phyloP scores from a whole-genome alignment of 30 jellyfish, hydroid and myxozoan genomes.

The Pseudorhiza aurosa region DNA sequence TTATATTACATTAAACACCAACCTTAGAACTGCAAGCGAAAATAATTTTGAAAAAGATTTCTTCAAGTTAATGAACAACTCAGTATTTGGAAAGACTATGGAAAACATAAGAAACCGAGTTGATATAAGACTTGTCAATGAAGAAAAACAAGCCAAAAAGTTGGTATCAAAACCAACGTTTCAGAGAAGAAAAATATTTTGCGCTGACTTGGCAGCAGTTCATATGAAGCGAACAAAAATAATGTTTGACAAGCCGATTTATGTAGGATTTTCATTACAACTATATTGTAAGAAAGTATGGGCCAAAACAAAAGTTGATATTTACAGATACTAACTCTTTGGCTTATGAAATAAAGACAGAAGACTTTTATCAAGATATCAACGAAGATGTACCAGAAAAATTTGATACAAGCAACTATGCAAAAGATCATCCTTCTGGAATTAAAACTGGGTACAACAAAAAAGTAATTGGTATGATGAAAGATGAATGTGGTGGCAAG shows the following conservation, averaged over 20 bases:
- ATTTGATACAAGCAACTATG: constrained; percentile 37
- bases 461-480: constrained; percentile 53
- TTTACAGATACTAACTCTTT: constrained; percentile 67
- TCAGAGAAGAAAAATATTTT: constrained; percentile 10
- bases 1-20: constrained; percentile 80
- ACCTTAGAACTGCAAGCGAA: constrained; percentile 21
- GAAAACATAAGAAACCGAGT: constrained; percentile 62
- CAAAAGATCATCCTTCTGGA: not conserved
- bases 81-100: constrained; percentile 66
- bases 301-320: constrained; percentile 10
- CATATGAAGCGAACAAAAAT: constrained; percentile 22
- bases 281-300: constrained; percentile 47
- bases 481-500: constrained; percentile 51
- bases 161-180: constrained; percentile 45
- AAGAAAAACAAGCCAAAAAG: not conserved
- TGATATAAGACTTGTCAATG: constrained; percentile 32
- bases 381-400: not conserved
- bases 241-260: constrained; percentile 37
- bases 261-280: constrained; percentile 54
- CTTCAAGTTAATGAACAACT: constrained; percentile 52
- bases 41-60: constrained; percentile 67
- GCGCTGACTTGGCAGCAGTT: constrained; percentile 66
- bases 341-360: constrained; percentile 57
- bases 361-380: constrained; percentile 54
- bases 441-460: constrained; percentile 43